A percentile compares a stretch with the other conserved stretches of the same genome.
phyloP scores from a whole-genome alignment of 2,113 vertebrate species.

The Misgurnus anguillicaudatus region DNA sequence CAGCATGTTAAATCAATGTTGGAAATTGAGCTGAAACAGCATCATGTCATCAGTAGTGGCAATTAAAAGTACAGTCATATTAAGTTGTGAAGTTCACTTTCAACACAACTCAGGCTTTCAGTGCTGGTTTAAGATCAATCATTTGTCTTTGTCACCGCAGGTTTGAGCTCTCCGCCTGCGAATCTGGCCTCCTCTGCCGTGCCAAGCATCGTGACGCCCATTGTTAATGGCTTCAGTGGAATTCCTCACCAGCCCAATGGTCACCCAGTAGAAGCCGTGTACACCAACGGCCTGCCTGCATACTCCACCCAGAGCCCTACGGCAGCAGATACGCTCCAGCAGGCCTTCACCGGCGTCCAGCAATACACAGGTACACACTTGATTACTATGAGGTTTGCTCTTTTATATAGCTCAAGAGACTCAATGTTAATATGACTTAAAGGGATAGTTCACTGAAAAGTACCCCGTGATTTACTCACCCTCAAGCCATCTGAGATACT shows the following conservation, averaged over 20 bases:
- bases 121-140: no score
- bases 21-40: slow-evolving; percentile 21
- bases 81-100: slow-evolving; percentile 17
- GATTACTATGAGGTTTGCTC: no score
- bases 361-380: slow-evolving; percentile 81
- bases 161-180: slow-evolving; percentile 82
- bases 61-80: slow-evolving; percentile 32
- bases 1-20: slow-evolving; percentile 14
- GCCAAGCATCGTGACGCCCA: slow-evolving; percentile 80
- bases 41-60: slow-evolving; percentile 16
- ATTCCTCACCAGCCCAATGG: slow-evolving; percentile 79
- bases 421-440: no score
- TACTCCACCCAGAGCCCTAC: slow-evolving; percentile 87
- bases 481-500: no score
- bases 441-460: no score
- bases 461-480: no score
- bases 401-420: no score
- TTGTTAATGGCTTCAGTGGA: slow-evolving; percentile 82
- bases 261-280: slow-evolving; percentile 84
- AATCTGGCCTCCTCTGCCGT: slow-evolving; percentile 76
- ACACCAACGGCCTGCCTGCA: slow-evolving; percentile 81
- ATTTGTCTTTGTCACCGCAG: slow-evolving; percentile 59
- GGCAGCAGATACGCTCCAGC: slow-evolving; percentile 83
- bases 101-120: not conserved
- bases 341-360: slow-evolving; percentile 84